These are phyloP conservation scores for Takifugu rubripes DNA, from an alignment of 2,797 vertebrate genomes.

Conservation along the genomic window DNA sequence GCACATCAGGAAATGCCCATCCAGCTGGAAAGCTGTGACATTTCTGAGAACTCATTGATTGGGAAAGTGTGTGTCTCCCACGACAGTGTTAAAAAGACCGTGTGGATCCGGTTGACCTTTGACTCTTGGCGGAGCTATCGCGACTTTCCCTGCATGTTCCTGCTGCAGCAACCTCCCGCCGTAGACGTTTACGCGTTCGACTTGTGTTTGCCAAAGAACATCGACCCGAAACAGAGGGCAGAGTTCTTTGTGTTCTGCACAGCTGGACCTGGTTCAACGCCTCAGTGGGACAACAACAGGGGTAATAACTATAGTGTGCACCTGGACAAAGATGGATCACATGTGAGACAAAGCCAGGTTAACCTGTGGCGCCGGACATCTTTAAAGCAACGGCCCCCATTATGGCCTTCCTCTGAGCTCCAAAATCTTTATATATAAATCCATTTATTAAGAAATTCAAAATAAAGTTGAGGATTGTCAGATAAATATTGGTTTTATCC, in stretches of 20 bases:
- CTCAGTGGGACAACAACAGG: slow-evolving; percentile 71
- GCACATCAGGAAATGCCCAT: slow-evolving; percentile 42
- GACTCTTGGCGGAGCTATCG: slow-evolving; percentile 75
- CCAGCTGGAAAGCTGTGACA: slow-evolving; percentile 75
- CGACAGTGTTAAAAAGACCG: slow-evolving; percentile 54
- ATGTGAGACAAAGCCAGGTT: slow-evolving; percentile 1
- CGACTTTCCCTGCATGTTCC: slow-evolving; percentile 70
- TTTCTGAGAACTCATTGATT: slow-evolving; percentile 59
- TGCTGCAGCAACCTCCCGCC: slow-evolving; percentile 49
- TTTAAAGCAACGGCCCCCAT: background rate
- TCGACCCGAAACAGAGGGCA: slow-evolving; percentile 30
- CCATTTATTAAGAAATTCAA: too few relatives aligned
- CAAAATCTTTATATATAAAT: too few relatives aligned
- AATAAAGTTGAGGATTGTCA: too few relatives aligned
- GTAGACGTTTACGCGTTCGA: slow-evolving; percentile 73
- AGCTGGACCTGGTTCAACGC: slow-evolving; percentile 32
- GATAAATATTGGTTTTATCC: too few relatives aligned
- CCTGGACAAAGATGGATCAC: slow-evolving; percentile 33
- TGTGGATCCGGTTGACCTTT: slow-evolving; percentile 68
- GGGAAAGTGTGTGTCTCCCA: slow-evolving; percentile 74
- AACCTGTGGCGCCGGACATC: slow-evolving; percentile 1
- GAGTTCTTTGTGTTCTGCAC: slow-evolving; percentile 75
- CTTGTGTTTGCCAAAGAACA: slow-evolving; percentile 56
- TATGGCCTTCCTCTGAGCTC: background rate
- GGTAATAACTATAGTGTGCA: slow-evolving; percentile 74